Evolutionary conservation across 1,140 invertebrate species (phyloP).

Genomic region (Odontomachus brunneus): DNA sequence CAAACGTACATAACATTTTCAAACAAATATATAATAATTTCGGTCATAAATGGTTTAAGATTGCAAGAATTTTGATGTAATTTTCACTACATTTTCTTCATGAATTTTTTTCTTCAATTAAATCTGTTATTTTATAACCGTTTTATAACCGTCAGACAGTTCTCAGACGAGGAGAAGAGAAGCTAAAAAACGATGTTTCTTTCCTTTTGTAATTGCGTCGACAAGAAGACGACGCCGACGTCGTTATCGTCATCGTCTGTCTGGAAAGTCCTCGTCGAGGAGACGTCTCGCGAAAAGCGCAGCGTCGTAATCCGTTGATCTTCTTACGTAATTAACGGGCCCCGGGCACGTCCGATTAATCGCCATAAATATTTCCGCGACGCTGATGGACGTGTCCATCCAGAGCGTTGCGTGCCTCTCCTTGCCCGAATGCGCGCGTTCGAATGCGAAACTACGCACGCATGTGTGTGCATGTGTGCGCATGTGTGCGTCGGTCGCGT

Average conservation of each 20-base stretch:
- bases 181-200: no score
- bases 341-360: slow-evolving; percentile 63
- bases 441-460: slow-evolving; percentile 29
- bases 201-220: background rate
- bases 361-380: slow-evolving; percentile 71
- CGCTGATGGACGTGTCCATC: slow-evolving; percentile 64
- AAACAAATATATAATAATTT: no score
- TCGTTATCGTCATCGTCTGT: no score
- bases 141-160: no score
- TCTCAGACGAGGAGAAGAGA: no score
- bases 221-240: background rate
- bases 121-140: no score
- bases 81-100: no score
- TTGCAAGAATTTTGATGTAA: no score
- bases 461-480: slow-evolving; percentile 33
- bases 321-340: slow-evolving; percentile 74
- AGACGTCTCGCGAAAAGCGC: slow-evolving; percentile 43
- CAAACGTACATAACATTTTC: no score
- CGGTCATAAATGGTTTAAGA: no score
- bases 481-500: slow-evolving; percentile 46
- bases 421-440: slow-evolving; percentile 27
- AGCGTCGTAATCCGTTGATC: slow-evolving; percentile 74
- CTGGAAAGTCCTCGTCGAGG: background rate
- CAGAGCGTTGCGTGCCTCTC: slow-evolving; percentile 16
- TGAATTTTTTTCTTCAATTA: no score